phyloP scores from a whole-genome alignment of 2,797 vertebrate genomes.

The Betta splendens region DNA sequence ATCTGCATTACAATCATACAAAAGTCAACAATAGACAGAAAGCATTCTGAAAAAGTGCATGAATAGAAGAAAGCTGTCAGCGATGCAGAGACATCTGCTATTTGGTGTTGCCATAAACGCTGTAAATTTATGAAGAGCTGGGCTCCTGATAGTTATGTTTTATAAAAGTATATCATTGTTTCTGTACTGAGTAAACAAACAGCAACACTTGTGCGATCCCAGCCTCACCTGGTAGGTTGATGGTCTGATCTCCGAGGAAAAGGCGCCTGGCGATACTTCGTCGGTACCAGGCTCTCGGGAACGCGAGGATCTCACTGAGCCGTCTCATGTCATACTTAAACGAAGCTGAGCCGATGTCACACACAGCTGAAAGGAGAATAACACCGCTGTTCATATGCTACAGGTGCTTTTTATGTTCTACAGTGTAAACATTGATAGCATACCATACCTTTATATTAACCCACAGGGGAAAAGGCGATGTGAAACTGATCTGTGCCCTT shows the following conservation, averaged over 20 bases:
- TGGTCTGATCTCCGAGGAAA: slow-evolving; percentile 97
- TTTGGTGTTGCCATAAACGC: background rate
- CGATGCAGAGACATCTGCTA: background rate
- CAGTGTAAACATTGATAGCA: background rate
- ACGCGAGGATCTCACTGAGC: slow-evolving; percentile 97
- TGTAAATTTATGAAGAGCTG: background rate
- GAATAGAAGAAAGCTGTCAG: background rate
- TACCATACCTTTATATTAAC: too few species aligned
- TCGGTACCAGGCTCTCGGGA: slow-evolving; percentile 97
- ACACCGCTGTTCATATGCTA: background rate
- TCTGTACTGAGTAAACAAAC: background rate
- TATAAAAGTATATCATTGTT: background rate
- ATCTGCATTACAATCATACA: background rate
- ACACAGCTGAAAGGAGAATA: slow-evolving; percentile 85
- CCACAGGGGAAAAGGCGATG: too few species aligned
- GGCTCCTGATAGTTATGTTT: background rate
- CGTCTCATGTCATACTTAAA: slow-evolving; percentile 99
- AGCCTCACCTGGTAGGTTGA: slow-evolving; percentile 91
- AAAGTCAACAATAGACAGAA: background rate
- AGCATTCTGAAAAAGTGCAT: background rate
- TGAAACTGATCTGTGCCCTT: too few species aligned
- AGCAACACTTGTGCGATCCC: background rate
- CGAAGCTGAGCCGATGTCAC: slow-evolving; percentile 98
- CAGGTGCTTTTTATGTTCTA: slow-evolving; percentile 1
- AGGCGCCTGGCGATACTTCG: slow-evolving; percentile 96